Evolutionary conservation across 2,113 vertebrate species (phyloP).

Genomic region (Condylura cristata): DNA sequence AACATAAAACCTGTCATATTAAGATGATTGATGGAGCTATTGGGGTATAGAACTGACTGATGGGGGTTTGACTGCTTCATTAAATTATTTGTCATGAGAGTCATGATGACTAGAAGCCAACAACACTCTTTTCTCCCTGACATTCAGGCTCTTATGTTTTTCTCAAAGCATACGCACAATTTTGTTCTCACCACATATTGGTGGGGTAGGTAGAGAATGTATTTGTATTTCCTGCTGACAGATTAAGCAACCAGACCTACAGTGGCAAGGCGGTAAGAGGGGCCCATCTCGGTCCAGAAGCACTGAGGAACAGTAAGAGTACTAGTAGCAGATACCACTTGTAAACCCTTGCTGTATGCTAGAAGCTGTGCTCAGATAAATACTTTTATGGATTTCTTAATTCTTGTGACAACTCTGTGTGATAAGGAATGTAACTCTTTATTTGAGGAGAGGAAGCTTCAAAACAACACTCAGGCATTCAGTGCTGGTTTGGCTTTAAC

Average conservation of each 20-base stretch:
- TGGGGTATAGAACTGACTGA: neutral
- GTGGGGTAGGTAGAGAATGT: neutral
- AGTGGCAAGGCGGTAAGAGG: neutral
- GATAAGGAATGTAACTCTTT: neutral
- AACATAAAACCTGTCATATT: constrained; percentile 39
- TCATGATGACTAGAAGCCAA: constrained; percentile 51
- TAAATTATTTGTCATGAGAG: constrained; percentile 51
- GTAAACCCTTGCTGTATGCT: neutral
- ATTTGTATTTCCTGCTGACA: neutral
- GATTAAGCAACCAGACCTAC: neutral
- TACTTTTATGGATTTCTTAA: neutral
- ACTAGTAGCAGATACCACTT: neutral
- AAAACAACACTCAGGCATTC: neutral
- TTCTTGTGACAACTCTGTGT: neutral
- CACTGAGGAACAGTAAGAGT: neutral
- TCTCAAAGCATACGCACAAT: neutral
- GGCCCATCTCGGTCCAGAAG: neutral
- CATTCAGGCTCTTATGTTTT: neutral
- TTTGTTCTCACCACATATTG: neutral
- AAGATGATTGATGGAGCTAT: constrained; percentile 50
- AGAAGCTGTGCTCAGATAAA: neutral
- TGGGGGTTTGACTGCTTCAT: constrained; percentile 3
- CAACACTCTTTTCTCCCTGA: neutral
- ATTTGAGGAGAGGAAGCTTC: neutral
- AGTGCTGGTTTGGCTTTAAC: neutral